Conservation (phyloP, 2,113 vertebrate species). For the Halcyon malimbica region DNA sequence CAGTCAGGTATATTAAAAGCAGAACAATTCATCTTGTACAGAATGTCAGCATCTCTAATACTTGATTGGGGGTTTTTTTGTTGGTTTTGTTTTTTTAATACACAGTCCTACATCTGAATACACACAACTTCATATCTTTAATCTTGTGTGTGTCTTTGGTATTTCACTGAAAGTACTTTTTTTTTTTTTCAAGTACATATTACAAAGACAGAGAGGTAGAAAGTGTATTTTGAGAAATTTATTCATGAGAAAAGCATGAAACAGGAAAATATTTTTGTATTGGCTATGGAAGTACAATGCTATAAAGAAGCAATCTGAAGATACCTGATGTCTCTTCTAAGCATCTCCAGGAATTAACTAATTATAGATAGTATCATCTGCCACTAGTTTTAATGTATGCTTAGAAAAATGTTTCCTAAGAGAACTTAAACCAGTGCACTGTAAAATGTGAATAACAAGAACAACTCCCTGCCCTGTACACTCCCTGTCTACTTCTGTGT, state of each 20-base stretch:
- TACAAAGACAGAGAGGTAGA: constrained; percentile 31
- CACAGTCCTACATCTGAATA: neutral
- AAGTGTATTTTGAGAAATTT: constrained; percentile 1
- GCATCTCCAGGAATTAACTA: neutral
- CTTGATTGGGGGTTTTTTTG: neutral
- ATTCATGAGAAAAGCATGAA: neutral
- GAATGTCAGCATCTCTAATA: constrained; percentile 53
- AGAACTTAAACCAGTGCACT: neutral
- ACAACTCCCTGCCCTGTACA: neutral
- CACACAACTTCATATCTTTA: neutral
- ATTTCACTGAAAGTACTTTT: neutral
- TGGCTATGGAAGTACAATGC: neutral
- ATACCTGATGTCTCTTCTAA: neutral
- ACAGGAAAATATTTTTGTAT: neutral
- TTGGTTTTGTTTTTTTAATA: neutral
- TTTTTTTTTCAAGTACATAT: constrained; percentile 20
- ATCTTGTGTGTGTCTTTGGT: constrained; percentile 16
- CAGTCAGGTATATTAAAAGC: constrained; percentile 20
- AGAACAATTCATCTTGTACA: constrained; percentile 2
- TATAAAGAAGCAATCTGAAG: neutral
- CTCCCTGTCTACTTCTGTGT: neutral
- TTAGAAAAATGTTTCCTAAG: neutral
- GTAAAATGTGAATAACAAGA: neutral
- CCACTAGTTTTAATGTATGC: neutral
- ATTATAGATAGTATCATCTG: neutral